Percentiles rank a stretch among this genome's conserved stretches.
These are phyloP conservation scores for Illadopsis cleaveri DNA, from an alignment of 2,113 vertebrate genomes.

Conservation along the genomic window DNA sequence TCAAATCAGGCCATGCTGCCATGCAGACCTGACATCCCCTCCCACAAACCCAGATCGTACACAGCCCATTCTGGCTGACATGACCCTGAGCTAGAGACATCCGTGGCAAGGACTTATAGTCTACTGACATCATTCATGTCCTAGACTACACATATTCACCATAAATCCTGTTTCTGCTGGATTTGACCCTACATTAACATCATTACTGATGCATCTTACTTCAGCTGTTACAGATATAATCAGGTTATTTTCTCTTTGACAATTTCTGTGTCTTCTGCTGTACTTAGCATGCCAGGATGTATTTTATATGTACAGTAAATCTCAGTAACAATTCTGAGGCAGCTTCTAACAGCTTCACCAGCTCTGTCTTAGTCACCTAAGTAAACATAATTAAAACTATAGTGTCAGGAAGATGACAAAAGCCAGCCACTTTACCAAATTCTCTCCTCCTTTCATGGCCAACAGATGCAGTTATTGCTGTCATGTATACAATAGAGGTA, in stretches of 20 bases:
- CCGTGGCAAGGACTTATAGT: neutral
- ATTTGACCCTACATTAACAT: neutral
- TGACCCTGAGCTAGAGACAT: neutral
- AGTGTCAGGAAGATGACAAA: neutral
- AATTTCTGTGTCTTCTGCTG: neutral
- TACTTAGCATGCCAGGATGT: neutral
- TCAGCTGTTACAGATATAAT: neutral
- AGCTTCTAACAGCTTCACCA: neutral
- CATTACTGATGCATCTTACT: neutral
- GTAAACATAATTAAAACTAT: neutral
- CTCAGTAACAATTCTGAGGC: neutral
- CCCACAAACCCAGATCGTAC: neutral
- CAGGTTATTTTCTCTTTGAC: neutral
- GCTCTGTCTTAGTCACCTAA: neutral
- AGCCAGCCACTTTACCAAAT: neutral
- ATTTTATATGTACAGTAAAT: neutral
- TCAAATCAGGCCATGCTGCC: rapidly evolving
- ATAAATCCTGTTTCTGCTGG: neutral
- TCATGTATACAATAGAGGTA: neutral
- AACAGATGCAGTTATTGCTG: neutral
- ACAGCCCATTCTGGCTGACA: neutral
- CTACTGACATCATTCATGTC: neutral
- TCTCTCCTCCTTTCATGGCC: neutral
- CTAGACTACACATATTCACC: neutral
- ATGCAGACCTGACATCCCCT: neutral